A percentile compares a stretch with the other conserved stretches of the same genome.
These are phyloP conservation scores for Neoaliturus tenellus DNA, from an alignment of 2,888 invertebrate genomes.

Conservation along the genomic window DNA sequence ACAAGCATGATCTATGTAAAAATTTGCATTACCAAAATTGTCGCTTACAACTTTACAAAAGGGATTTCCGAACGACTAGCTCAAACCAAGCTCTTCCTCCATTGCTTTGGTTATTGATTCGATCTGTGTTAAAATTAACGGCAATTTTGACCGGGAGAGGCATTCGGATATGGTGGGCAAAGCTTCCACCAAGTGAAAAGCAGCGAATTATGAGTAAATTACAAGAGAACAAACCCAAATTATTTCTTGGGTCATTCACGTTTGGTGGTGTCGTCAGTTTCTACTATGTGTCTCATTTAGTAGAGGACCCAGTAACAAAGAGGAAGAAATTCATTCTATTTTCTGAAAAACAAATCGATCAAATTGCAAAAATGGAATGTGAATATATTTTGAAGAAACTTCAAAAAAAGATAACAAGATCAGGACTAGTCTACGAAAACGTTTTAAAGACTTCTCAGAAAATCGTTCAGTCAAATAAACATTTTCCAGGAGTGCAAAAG, in stretches of 20 bases:
- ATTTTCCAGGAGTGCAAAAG: constrained; percentile 72
- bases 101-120: not conserved
- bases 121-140: not conserved
- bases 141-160: not conserved
- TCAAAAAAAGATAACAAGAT: not conserved
- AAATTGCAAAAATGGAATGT: constrained; percentile 71
- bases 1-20: not conserved
- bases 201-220: not conserved
- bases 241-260: not conserved
- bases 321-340: constrained; percentile 75
- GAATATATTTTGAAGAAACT: constrained; percentile 68
- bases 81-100: not conserved
- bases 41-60: not conserved
- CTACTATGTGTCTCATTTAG: constrained; percentile 70
- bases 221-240: not conserved
- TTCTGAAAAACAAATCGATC: constrained; percentile 71
- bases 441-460: constrained; percentile 71
- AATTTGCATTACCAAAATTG: not conserved
- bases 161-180: not conserved
- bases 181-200: not conserved
- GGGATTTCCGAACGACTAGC: not conserved
- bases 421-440: constrained; percentile 67
- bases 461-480: constrained; percentile 73
- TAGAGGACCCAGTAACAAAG: constrained; percentile 75
- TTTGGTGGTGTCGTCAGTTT: not conserved